These are phyloP conservation scores for Myotis planiceps DNA, from an alignment of 2,797 vertebrate genomes.

Conservation along the genomic window DNA sequence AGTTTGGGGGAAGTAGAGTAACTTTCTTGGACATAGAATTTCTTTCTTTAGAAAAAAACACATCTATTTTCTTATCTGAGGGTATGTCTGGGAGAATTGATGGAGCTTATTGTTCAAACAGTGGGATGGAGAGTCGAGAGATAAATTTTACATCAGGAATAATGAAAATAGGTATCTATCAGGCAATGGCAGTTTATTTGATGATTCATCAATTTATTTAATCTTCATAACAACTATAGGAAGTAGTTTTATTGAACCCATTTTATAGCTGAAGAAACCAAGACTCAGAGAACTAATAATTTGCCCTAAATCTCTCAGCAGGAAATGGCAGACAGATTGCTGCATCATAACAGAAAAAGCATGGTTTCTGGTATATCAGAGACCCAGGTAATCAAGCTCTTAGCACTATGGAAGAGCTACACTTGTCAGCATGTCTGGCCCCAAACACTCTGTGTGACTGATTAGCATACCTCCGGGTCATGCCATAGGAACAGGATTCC, in stretches of 20 bases:
- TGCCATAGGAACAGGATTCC: background rate
- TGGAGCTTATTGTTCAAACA: background rate
- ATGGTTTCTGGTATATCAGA: background rate
- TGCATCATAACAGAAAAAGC: background rate
- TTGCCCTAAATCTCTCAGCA: background rate
- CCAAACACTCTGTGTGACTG: background rate
- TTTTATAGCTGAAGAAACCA: background rate
- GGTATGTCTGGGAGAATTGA: background rate
- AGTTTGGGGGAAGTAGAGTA: background rate
- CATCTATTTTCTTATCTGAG: background rate
- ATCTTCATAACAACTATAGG: background rate
- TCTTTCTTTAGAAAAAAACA: background rate
- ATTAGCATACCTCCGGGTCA: background rate
- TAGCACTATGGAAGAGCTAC: background rate
- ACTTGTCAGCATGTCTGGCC: background rate
- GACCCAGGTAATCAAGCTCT: background rate
- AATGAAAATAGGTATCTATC: background rate
- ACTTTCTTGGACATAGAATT: background rate
- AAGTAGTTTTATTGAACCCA: background rate
- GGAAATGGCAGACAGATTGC: background rate
- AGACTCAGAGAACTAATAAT: background rate
- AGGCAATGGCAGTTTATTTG: background rate
- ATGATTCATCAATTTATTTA: background rate
- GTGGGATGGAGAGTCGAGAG: background rate
- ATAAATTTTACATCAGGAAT: background rate